These are phyloP conservation scores for Oxyruncus cristatus DNA, from an alignment of 2,113 vertebrate genomes.

Conservation along the genomic window DNA sequence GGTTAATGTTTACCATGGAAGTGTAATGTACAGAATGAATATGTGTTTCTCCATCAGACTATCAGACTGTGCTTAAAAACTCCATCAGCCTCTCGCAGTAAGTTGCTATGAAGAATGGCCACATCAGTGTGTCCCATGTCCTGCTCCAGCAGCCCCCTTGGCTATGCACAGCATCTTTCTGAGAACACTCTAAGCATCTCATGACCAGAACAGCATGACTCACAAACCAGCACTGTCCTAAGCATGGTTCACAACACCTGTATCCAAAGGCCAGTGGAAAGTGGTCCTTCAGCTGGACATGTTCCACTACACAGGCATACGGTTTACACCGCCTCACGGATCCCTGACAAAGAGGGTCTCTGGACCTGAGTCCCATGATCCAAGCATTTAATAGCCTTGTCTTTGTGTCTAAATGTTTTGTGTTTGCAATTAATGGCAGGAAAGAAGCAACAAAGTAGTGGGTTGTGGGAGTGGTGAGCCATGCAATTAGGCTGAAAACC, in stretches of 20 bases:
- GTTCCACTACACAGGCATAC: not conserved
- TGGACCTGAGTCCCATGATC: not conserved
- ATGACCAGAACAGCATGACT: not conserved
- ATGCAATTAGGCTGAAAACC: not conserved
- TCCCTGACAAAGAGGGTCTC: not conserved
- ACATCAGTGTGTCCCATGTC: not conserved
- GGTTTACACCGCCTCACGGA: not conserved
- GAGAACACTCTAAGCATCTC: not conserved
- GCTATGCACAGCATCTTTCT: not conserved
- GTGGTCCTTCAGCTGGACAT: not conserved
- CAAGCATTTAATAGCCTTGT: not conserved
- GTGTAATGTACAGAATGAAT: not conserved
- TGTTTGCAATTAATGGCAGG: not conserved
- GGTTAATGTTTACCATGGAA: not conserved
- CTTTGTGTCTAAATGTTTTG: not conserved
- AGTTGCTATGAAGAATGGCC: not conserved
- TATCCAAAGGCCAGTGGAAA: not conserved
- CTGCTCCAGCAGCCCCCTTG: accelerated
- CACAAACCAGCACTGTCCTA: not conserved
- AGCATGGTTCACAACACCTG: not conserved
- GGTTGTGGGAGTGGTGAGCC: not conserved
- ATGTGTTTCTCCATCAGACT: not conserved
- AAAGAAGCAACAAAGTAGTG: not conserved
- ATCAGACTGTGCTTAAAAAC: not conserved
- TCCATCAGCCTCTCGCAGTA: not conserved